phyloP scores from a whole-genome alignment of 2,797 vertebrate genomes.

The Diplodus puntazzo region DNA sequence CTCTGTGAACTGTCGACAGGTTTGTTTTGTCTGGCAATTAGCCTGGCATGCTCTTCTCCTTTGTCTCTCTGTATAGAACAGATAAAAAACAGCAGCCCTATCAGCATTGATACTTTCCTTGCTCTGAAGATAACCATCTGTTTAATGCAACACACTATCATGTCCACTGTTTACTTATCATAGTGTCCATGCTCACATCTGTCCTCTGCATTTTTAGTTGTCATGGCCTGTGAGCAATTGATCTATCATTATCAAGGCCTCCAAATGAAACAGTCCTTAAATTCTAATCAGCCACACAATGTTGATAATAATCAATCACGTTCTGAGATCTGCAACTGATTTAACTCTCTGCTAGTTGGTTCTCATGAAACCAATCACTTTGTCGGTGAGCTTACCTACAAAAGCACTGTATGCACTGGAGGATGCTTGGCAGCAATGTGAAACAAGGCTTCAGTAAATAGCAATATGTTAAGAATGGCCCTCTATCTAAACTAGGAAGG shows the following conservation, averaged over 20 bases:
- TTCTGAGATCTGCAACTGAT: not conserved
- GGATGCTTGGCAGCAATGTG: not conserved
- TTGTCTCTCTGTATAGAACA: not conserved
- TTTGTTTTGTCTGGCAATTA: slow-evolving; percentile 11
- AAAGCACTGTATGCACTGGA: not conserved
- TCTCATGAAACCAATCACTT: not conserved
- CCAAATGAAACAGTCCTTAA: too few species aligned
- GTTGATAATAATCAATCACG: not conserved
- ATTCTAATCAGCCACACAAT: not conserved
- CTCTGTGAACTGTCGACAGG: slow-evolving; percentile 2
- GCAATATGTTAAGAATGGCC: too few species aligned
- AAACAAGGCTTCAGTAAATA: too few species aligned
- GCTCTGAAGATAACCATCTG: not conserved
- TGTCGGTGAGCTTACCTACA: not conserved
- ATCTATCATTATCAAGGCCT: not conserved
- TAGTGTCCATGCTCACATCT: not conserved
- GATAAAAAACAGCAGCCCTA: not conserved
- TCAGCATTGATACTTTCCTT: not conserved
- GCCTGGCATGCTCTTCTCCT: not conserved
- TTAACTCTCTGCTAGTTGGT: not conserved
- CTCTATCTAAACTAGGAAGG: not conserved
- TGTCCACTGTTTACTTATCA: not conserved
- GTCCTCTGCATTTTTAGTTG: not conserved
- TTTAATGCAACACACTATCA: not conserved
- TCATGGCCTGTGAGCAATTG: not conserved